Evolutionary conservation across 2,113 vertebrate genomes (phyloP).

Genomic region (Paraplagusia blochii): DNA sequence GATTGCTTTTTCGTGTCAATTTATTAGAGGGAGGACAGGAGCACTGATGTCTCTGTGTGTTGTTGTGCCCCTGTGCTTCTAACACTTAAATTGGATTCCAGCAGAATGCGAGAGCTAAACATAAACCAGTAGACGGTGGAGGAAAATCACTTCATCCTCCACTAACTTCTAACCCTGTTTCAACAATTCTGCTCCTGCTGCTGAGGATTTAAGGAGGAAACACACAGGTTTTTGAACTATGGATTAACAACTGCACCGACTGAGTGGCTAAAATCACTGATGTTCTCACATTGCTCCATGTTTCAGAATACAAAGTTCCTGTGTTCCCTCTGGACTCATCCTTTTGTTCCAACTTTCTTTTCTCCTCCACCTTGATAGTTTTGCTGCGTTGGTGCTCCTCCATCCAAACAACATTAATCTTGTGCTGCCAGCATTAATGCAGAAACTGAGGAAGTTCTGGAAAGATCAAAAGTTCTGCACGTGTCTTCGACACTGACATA

Average conservation of each 20-base stretch:
- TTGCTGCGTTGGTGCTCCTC: neutral
- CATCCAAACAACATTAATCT: neutral
- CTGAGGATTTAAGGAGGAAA: neutral
- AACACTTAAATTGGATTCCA: conserved; percentile 30
- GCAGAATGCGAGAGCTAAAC: conserved; percentile 2
- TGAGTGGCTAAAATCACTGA: too few relatives aligned
- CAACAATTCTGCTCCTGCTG: neutral
- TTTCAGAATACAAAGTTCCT: neutral
- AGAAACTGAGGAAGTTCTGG: neutral
- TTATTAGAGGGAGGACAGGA: conserved; percentile 51
- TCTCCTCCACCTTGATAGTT: neutral
- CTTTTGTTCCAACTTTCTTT: neutral
- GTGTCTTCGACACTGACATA: neutral
- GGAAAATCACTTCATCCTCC: conserved; percentile 6
- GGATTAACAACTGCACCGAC: too few relatives aligned
- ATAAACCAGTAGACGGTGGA: conserved; percentile 9
- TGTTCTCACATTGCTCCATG: too few relatives aligned
- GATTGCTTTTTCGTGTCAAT: conserved; percentile 68
- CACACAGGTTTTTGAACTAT: neutral
- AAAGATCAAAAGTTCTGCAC: neutral
- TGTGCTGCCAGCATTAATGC: neutral
- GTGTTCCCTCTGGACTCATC: too few relatives aligned
- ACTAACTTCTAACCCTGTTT: neutral
- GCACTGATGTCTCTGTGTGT: conserved; percentile 21
- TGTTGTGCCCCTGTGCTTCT: conserved; percentile 9